Percentiles rank a stretch among this genome's conserved stretches.
Evolutionary conservation across 2,113 vertebrate genomes (phyloP).

Genomic region (Hyperoodon ampullatus): DNA sequence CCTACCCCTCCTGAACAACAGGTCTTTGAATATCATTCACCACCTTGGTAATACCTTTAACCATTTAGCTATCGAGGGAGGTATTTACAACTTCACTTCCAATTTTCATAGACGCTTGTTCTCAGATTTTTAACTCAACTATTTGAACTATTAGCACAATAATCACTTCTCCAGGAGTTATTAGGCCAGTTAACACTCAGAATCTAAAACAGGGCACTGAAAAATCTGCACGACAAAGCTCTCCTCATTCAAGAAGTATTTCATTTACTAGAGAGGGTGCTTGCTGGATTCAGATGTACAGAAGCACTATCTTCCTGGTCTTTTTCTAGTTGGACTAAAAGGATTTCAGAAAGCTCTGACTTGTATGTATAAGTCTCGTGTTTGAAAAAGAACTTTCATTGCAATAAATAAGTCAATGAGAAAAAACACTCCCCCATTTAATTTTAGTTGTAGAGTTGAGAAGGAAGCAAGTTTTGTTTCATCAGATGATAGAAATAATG

Average conservation of each 20-base stretch:
- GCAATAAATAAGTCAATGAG: conserved; percentile 22
- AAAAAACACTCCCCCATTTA: not conserved
- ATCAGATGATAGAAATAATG: not conserved
- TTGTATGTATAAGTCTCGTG: not conserved
- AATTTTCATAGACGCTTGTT: not conserved
- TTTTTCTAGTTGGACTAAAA: conserved; percentile 19
- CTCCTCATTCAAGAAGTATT: not conserved
- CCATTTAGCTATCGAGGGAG: conserved; percentile 79
- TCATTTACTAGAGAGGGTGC: not conserved
- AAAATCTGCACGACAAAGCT: conserved; percentile 36
- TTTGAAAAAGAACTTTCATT: conserved; percentile 12
- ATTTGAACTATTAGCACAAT: not conserved
- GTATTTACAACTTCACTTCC: conserved; percentile 33
- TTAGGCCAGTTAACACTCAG: conserved; percentile 4
- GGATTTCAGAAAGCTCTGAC: conserved; percentile 8
- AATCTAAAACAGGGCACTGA: conserved; percentile 3
- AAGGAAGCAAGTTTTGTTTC: conserved; percentile 7
- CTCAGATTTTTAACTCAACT: conserved; percentile 19
- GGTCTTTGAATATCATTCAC: conserved; percentile 84
- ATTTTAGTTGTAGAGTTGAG: not conserved
- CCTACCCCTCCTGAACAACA: conserved; percentile 84
- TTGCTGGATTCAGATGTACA: not conserved
- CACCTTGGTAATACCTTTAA: conserved; percentile 89
- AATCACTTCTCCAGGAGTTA: conserved; percentile 40
- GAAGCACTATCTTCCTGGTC: not conserved